Base-by-base conservation (phyloP, 1,140 invertebrate genomes). In the Daktulosphaira vitifoliae region DNA sequence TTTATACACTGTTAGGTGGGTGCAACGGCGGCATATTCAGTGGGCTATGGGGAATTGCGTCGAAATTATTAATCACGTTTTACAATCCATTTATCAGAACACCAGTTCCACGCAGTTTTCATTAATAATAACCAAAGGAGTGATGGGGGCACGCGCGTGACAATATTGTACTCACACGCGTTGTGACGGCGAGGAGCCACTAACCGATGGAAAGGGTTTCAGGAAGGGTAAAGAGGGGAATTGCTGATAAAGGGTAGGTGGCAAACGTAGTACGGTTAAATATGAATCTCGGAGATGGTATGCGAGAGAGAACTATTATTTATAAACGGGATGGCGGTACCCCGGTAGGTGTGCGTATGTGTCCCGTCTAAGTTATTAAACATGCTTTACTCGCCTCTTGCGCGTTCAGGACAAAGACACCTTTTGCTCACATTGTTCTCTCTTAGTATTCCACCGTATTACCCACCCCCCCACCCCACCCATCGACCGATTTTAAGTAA, bases 51-150 rank as follows among this genome's bases (percentile, higher is more conserved):
- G 53, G 44, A 46, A 59, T 59, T 23, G 54, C 42, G 39, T 23
- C 25, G 26, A 62, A 62, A 62, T 62, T 62, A 62, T 62, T 62
- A 62, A 62, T 62, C 44, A 62, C 56, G 56, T 62, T 62, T 62
- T 46, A 29, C 56, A 29, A 62, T 48, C 56, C 56, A 62, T 62
- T 62, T 62, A 62, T 62, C 56, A 62, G 56, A 62, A 46, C 39
- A n/a, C 22, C 42, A 25, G 42, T 33, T 33, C 29, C 18, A 16
- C 56, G 56, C 46, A 38, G 42, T 48, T 48, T 62, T 23, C 56
- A 62, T 62, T 62, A 62, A 62, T 62, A 62, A 62, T 48, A 33
- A 50, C 48, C 9, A 22, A n/a, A n/a, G n/a, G n/a, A 23, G 16
- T 26, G n/a, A 33, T 25, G 49, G 49, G 48, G 22, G 49, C 49